Evolutionary conservation across 64 coral and sea anemone genomes (phyloP), one percentile per base, ranked within the genome.

Genomic region (Porites australiensis): DNA sequence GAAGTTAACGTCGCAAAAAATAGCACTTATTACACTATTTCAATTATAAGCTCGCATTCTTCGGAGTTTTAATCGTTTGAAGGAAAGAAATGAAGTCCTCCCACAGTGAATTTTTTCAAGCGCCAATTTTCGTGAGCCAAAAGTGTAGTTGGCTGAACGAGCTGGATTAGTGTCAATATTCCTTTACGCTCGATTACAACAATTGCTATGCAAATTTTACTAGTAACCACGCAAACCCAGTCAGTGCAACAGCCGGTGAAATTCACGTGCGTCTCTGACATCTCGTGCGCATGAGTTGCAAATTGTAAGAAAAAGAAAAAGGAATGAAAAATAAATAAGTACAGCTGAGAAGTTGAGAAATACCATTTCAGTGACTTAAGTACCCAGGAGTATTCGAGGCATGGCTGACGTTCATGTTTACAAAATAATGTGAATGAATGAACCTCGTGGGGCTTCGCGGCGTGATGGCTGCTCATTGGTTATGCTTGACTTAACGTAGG

Each of bases 381-480:
- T 10, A 14, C 7, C 11, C 13, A 27, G 0, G 44, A 71, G 4
- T 74, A 46, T 16, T 76, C 46, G 5, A 49, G 19, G 45, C 61
- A 68, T 63, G 81, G 62, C 81, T 84, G 81, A 68, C 43, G 15
- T 57, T 57, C 44, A 48, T 50, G 46, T 68, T 87, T 77, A 82
- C 90, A 27, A 80, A 83, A 73, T 65, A 18, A 11, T 4, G 18
- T 55, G 64, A 79, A 67, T 93, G 72, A 93, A 93, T 93, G 72
- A 71, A 87, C 58, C 57, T 62, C 72, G 83, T 93, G 65, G 83
- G 71, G 43, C 53, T 14, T 54, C 43, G 50, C 85, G 67, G 84
- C 90, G 83, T 88, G 95, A 97, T 13, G 14, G 63, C 47, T n/a
- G 62, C 81, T 84, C 81, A 84, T 98, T 98, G 95, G 95, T 98